Evolutionary conservation across 1,140 invertebrate genomes (phyloP).

Genomic region (Temnothorax nylanderi): DNA sequence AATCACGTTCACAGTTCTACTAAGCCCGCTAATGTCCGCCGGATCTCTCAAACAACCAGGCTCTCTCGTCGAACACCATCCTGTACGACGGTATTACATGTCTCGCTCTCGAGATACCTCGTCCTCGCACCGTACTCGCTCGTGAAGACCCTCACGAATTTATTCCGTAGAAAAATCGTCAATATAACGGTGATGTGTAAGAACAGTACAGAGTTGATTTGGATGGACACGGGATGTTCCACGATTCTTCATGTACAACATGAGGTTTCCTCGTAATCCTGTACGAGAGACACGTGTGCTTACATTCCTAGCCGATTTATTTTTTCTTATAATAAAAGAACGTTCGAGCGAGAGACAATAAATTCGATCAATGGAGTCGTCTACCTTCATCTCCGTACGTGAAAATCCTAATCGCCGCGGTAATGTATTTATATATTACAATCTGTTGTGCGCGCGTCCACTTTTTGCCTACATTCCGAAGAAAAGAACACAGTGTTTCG

Average conservation of each 20-base stretch:
- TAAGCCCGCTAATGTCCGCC: background rate
- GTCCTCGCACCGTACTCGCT: background rate
- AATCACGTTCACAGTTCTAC: slow-evolving; percentile 19
- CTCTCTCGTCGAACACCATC: background rate
- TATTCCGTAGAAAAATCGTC: slow-evolving; percentile 14
- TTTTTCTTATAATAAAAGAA: slow-evolving; percentile 8
- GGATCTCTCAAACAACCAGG: background rate
- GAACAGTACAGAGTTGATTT: background rate
- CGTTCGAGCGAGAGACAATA: background rate
- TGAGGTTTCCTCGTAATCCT: background rate
- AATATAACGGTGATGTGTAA: background rate
- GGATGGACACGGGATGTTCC: background rate
- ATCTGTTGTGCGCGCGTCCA: slow-evolving; percentile 38
- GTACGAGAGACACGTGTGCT: slow-evolving; percentile 1
- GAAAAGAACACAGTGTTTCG: slow-evolving; percentile 34
- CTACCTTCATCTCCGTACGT: background rate
- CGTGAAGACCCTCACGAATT: background rate
- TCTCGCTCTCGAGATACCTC: background rate
- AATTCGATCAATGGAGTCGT: slow-evolving; percentile 16
- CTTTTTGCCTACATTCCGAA: slow-evolving; percentile 12
- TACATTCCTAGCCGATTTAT: slow-evolving; percentile 20
- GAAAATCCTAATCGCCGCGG: slow-evolving; percentile 1
- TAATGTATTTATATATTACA: slow-evolving; percentile 49
- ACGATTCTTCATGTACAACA: slow-evolving; percentile 4
- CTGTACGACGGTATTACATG: background rate